These are phyloP conservation scores for Eupeodes luniger DNA, from an alignment of 2,888 invertebrate genomes.

Conservation along the genomic window DNA sequence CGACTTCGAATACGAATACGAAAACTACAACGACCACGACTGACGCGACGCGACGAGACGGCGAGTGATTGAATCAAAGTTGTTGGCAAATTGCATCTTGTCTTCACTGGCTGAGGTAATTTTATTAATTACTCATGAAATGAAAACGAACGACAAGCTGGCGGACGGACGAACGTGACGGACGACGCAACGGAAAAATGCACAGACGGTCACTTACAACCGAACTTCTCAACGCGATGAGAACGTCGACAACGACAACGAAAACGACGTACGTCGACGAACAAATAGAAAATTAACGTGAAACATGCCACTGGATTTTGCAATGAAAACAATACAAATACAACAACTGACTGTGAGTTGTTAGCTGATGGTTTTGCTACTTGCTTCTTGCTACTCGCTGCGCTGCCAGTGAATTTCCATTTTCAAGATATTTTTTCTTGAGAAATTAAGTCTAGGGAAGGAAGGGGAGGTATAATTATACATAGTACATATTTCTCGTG, in stretches of 20 bases:
- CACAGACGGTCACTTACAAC: background rate
- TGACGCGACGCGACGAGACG: constrained; percentile 1
- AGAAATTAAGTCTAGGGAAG: background rate
- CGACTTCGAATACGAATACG: background rate
- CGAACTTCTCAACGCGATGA: background rate
- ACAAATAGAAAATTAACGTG: constrained; percentile 62
- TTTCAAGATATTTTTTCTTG: background rate
- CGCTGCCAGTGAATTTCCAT: constrained; percentile 5
- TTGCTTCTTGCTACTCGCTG: background rate
- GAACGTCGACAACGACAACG: constrained; percentile 5
- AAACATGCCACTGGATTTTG: constrained; percentile 74
- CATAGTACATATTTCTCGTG: constrained; percentile 26
- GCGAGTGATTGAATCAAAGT: constrained; percentile 72
- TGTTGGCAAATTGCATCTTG: constrained; percentile 75
- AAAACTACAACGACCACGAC: background rate
- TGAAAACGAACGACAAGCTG: constrained; percentile 37
- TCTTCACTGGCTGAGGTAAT: constrained; percentile 69
- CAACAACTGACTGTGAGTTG: constrained; percentile 9
- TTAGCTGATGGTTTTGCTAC: background rate
- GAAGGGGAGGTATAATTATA: background rate
- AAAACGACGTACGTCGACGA: background rate
- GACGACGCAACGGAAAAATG: background rate
- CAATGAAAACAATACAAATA: constrained; percentile 68
- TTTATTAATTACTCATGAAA: constrained; percentile 73
- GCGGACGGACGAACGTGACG: background rate